A percentile compares a stretch with the other conserved stretches of the same genome.
Evolutionary conservation across 2,113 vertebrate genomes (phyloP).

Genomic region (Tupaia tana): DNA sequence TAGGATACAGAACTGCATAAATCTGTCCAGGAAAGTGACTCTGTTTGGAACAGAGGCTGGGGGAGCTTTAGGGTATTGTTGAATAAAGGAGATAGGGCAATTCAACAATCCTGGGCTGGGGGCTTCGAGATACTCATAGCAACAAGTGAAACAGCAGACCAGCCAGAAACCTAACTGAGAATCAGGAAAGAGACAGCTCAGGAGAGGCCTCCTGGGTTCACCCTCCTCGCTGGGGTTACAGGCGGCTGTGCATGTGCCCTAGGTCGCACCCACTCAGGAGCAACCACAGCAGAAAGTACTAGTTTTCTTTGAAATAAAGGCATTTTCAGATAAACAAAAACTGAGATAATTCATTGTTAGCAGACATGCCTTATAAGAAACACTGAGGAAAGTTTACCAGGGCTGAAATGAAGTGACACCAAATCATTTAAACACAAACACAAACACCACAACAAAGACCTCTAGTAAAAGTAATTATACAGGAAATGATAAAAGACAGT

Average conservation of each 20-base stretch:
- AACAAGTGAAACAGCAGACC: background rate
- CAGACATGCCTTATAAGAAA: background rate
- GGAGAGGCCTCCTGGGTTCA: background rate
- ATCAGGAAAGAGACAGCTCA: background rate
- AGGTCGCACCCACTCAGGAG: background rate
- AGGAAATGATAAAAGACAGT: background rate
- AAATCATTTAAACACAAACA: background rate
- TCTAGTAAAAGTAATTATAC: background rate
- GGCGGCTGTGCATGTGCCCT: background rate
- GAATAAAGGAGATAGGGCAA: background rate
- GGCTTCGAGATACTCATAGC: background rate
- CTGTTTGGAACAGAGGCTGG: background rate
- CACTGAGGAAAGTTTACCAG: background rate
- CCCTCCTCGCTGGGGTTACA: accelerated
- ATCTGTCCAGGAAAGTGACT: background rate
- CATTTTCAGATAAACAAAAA: background rate
- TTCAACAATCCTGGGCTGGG: background rate
- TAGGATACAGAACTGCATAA: too few species aligned
- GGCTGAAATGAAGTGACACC: background rate
- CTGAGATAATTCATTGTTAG: background rate
- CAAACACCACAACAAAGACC: background rate
- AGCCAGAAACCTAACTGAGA: background rate
- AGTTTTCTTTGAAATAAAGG: background rate
- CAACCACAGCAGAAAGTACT: background rate
- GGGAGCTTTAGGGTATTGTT: background rate